These are phyloP conservation scores for Eulemur rufifrons DNA, from an alignment of 2,113 vertebrate species.

Conservation along the genomic window DNA sequence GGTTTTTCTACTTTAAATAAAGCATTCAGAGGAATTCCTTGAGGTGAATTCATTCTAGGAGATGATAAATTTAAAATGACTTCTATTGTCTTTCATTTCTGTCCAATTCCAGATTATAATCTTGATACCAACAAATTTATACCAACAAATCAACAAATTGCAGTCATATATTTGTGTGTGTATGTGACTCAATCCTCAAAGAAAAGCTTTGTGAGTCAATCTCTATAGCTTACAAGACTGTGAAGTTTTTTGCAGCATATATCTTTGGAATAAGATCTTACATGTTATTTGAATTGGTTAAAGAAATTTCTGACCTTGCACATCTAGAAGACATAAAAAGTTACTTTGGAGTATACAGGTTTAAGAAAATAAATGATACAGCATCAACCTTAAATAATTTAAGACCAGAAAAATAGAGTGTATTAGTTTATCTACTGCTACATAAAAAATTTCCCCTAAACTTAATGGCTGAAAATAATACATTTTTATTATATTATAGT, in stretches of 20 bases:
- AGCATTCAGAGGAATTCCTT: neutral
- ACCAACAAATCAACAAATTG: neutral
- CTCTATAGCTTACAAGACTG: neutral
- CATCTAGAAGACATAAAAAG: neutral
- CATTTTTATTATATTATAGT: neutral
- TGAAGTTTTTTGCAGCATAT: neutral
- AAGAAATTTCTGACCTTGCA: neutral
- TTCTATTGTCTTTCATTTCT: neutral
- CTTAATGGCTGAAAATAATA: neutral
- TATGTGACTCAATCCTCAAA: neutral
- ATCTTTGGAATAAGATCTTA: neutral
- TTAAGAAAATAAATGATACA: slow-evolving; percentile 42
- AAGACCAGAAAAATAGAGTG: neutral
- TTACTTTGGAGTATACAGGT: neutral
- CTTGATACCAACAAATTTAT: neutral
- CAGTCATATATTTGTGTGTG: neutral
- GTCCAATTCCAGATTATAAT: neutral
- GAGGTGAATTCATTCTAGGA: neutral
- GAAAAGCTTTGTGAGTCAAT: neutral
- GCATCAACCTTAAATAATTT: neutral
- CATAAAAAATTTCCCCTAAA: neutral
- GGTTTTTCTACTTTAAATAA: neutral
- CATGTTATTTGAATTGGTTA: neutral
- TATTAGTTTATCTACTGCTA: neutral
- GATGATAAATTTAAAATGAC: neutral